Conservation (phyloP, 2,888 invertebrate genomes). For the Zaprionus obscuricornis region DNA sequence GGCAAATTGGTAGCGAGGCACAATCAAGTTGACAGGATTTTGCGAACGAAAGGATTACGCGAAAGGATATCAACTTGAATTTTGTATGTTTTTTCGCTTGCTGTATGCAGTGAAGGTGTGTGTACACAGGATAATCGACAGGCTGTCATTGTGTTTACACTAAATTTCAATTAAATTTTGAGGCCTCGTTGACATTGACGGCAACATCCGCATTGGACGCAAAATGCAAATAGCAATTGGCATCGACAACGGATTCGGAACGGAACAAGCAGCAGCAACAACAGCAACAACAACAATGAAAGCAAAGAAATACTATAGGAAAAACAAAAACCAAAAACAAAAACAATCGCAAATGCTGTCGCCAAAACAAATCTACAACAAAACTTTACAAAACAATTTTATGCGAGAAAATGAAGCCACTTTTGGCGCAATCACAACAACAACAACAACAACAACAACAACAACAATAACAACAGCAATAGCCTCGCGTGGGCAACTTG, state of each 20-base stretch:
- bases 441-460: conserved; percentile 22
- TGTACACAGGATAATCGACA: conserved; percentile 62
- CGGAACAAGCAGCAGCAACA: conserved; percentile 14
- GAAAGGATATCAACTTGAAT: conserved; percentile 48
- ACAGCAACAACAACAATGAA: conserved; percentile 13
- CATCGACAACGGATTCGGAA: conserved; percentile 10
- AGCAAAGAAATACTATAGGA: neutral
- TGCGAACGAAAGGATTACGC: conserved; percentile 61
- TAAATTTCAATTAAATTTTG: conserved; percentile 75
- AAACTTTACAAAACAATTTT: conserved; percentile 70
- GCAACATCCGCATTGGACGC: conserved; percentile 25
- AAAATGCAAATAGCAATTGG: conserved; percentile 46
- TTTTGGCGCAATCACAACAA: conserved; percentile 52
- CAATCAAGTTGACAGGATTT: conserved; percentile 64
- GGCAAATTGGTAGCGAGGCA: conserved; percentile 65
- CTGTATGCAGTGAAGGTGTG: conserved; percentile 12
- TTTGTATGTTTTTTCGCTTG: conserved; percentile 27
- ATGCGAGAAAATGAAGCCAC: conserved; percentile 72
- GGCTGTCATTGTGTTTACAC: conserved; percentile 72
- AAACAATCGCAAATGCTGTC: conserved; percentile 67
- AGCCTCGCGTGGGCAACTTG: conserved; percentile 17
- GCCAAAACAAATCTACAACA: conserved; percentile 65
- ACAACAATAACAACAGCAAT: conserved; percentile 14
- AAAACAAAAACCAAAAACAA: conserved; percentile 23
- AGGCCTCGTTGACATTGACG: conserved; percentile 67